Evolutionary conservation across 2,888 invertebrate species (phyloP).

Genomic region (Byasa hedistus): DNA sequence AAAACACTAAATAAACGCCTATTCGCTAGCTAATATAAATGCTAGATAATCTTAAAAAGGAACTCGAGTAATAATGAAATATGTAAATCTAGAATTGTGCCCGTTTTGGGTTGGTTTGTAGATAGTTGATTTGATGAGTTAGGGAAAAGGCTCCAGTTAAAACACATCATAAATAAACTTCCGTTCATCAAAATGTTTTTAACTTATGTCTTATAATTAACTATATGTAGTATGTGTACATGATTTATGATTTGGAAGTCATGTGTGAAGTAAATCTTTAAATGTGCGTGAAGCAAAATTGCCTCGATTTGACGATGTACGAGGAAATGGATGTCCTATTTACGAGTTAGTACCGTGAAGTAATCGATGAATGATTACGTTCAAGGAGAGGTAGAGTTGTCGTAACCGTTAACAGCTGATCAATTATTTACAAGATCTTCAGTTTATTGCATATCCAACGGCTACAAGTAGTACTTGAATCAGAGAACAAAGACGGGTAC

Average conservation of each 20-base stretch:
- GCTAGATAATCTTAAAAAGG: no score
- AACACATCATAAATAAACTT: no score
- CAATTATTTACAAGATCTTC: constrained; percentile 4
- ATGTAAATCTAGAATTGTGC: no score
- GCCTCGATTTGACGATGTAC: not conserved
- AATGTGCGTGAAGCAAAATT: constrained; percentile 2
- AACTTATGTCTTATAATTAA: no score
- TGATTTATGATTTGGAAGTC: not conserved
- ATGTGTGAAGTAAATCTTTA: not conserved
- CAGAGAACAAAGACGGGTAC: constrained; percentile 11
- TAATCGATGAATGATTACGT: constrained; percentile 25
- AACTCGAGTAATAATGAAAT: no score
- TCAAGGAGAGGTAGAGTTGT: constrained; percentile 28
- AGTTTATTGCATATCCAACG: constrained; percentile 9
- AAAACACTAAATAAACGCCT: no score
- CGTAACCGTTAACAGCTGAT: constrained; percentile 3
- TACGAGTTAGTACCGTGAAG: constrained; percentile 7
- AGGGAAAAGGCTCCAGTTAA: no score
- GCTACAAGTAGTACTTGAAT: not conserved
- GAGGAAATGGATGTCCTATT: constrained; percentile 8
- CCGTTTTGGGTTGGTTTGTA: no score
- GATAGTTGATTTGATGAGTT: no score
- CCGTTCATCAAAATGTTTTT: no score
- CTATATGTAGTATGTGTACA: not conserved
- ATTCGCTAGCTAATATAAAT: no score